These are phyloP conservation scores for Odontophorus gujanensis DNA, from an alignment of 2,113 vertebrate genomes.

Conservation along the genomic window DNA sequence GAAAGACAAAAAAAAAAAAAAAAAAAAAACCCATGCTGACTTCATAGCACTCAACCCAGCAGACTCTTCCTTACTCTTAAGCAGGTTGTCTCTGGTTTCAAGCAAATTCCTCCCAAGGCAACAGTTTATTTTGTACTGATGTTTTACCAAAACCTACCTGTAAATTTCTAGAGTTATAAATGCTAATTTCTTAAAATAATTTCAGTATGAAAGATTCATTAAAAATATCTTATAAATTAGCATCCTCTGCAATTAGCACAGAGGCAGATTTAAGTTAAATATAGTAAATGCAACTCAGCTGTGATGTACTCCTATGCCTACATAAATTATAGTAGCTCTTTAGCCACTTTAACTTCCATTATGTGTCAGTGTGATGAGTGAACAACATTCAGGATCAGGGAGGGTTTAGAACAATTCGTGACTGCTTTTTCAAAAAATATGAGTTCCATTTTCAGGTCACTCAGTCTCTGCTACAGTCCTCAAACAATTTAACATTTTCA, in stretches of 20 bases:
- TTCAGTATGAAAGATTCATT: neutral
- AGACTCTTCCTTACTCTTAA: neutral
- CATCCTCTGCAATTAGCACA: neutral
- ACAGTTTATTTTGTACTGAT: neutral
- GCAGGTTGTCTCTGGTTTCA: conserved; percentile 12
- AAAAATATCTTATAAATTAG: neutral
- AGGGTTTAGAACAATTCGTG: neutral
- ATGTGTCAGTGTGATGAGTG: neutral
- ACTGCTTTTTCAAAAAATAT: neutral
- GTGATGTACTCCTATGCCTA: neutral
- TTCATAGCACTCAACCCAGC: neutral
- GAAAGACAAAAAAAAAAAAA: neutral
- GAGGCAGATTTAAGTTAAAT: neutral
- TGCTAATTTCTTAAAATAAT: neutral
- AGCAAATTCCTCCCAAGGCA: neutral
- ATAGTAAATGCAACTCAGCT: neutral
- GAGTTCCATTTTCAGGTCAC: neutral
- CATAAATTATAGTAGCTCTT: neutral
- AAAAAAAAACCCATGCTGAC: neutral
- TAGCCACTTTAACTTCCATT: neutral
- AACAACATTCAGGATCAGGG: neutral
- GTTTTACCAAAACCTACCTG: neutral
- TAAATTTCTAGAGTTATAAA: neutral
- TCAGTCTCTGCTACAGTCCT: neutral
- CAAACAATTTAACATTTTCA: neutral